Evolutionary conservation across 2,113 vertebrate genomes (phyloP), one percentile per base, ranked within the genome.

Genomic region (Pipra filicauda): DNA sequence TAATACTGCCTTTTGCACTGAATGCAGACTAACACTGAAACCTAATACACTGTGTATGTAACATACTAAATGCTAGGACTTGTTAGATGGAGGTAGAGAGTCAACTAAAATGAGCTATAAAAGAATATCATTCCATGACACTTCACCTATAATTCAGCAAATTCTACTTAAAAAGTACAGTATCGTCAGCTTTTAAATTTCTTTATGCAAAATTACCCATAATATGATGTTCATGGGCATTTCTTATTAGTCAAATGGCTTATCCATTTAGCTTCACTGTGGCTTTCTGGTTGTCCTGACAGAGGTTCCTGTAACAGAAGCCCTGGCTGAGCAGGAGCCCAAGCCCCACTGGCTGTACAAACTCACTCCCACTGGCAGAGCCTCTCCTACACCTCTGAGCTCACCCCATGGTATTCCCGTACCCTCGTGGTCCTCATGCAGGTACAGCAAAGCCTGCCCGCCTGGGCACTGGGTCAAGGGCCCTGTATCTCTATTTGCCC

Each of bases 381-480:
- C 7, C 37, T 62, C 5, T 54, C 33, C 39, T 41, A 8, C n/a
- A n/a, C 9, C 22, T 62, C 75, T 24, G 31, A 58, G 30, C 30
- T 91, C 16, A 2, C 9, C 11, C 15, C 2, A 2, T 69, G 65
- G 22, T n/a, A 81, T 24, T n/a, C 30, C 30, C 27, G 4, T 13
- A n/a, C 2, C 7, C 28, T 30, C 37, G 22, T 1, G 7, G 15
- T 48, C 44, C 51, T 27, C 2, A 13, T 20, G 5, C 12, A 62
- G 37, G 19, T 33, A 35, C 46, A 52, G 23, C 57, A 44, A 55
- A 75, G 27, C 57, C 39, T 37, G 15, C 10, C 22, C 43, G 44
- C 8, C 2, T 2, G 5, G 20, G 11, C 11, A 57, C 6, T 4
- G 5, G 9, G 9, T 46, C 33, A 33, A 33, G 5, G 13, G 6